phyloP scores from a whole-genome alignment of 2,113 vertebrate genomes.

The Notechis scutatus region DNA sequence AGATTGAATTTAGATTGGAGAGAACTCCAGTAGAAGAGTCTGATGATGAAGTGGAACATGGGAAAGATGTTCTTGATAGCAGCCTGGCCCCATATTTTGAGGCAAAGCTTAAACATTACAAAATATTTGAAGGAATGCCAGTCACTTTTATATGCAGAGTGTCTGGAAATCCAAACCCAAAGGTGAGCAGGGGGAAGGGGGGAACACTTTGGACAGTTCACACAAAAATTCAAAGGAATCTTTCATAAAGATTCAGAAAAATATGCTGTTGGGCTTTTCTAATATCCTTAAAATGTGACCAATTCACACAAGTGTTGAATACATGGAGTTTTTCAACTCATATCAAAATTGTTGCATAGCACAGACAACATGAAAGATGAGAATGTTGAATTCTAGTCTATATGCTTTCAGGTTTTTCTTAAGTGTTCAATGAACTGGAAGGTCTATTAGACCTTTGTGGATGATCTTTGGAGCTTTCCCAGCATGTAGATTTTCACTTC shows the following conservation, averaged over 20 bases:
- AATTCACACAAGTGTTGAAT: not conserved
- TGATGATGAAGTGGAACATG: conserved; percentile 83
- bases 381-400: not conserved
- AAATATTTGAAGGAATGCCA: conserved; percentile 95
- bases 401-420: not conserved
- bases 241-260: not conserved
- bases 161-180: conserved; percentile 88
- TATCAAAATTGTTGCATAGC: not conserved
- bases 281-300: not conserved
- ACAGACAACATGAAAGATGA: not conserved
- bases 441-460: not conserved
- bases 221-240: not conserved
- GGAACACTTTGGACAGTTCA: not conserved
- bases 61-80: conserved; percentile 68
- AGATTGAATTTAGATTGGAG: conserved; percentile 95
- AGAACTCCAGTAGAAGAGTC: conserved; percentile 92
- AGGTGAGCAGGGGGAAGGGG: conserved; percentile 72
- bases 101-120: conserved; percentile 92
- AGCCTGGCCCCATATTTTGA: conserved; percentile 77
- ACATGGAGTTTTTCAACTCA: not conserved
- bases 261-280: not conserved
- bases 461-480: not conserved
- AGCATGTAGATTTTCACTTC: not conserved
- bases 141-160: conserved; percentile 93
- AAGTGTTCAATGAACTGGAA: not conserved